Base-by-base conservation (phyloP, 1,140 invertebrate species). In the Pogonomyrmex californicus region DNA sequence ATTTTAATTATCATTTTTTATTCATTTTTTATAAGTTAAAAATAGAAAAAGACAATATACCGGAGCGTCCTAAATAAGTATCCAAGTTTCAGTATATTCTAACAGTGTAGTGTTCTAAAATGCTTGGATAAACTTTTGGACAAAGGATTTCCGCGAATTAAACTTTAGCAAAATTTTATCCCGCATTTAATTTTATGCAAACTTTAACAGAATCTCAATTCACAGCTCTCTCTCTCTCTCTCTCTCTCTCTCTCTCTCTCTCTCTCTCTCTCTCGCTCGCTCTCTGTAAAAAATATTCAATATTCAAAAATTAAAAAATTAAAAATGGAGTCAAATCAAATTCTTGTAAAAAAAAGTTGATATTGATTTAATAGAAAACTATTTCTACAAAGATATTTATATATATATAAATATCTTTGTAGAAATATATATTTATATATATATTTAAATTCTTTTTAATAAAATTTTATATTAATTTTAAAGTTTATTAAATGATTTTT, bases 81-180 rank as follows among this genome's bases (percentile, higher is more conserved):
- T 62, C 17, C 4, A 78, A 47, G 17, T 30, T 58, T 73, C 6
- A 36, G 30, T 63, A 65, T 63, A 78, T 49, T 36, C 36, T 75
- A 36, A 38, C 63, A 38, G 9, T 30, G 36, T 51, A 54, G 0
- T 54, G 70, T 36, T 68, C 2, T 54, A 70, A 68, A 41, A 70
- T 70, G 38, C 12, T 47, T 60, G 30, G 54, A 36, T 60, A 83
- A 83, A 76, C 23, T 83, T 60, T 49, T n/a, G n/a, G 23, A 60
- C 30, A 76, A 83, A 76, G 44, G 56, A 83, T 60, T 83, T 49
- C 75, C 38, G 36, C 47, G 47, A 79, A 68, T 68, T 68, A 79
- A 79, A 36, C 33, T 79, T 38, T n/a, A 51, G 14, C 23, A 54
- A 51, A 79, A 79, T 79, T 79, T 51, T 79, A 79, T 51, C 33